phyloP scores from a whole-genome alignment of 2,888 invertebrate species.

The Mythimna impura region DNA sequence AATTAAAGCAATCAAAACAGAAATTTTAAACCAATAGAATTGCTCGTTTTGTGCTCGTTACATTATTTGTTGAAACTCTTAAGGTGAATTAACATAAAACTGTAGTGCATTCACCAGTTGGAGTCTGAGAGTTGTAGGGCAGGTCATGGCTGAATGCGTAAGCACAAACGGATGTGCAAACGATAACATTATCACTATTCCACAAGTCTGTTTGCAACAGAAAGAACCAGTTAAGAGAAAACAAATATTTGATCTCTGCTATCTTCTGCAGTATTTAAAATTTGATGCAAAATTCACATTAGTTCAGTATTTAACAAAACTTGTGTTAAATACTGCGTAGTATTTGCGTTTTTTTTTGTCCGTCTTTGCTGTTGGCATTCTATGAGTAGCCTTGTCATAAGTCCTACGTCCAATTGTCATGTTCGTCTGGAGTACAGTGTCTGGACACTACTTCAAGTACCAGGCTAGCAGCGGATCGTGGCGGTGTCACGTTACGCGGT shows the following conservation, averaged over 20 bases:
- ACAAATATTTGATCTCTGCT: conserved; percentile 67
- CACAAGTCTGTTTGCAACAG: conserved; percentile 69
- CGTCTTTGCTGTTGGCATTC: conserved; percentile 38
- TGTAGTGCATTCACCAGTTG: conserved; percentile 79
- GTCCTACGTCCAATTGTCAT: conserved; percentile 66
- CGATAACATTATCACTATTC: conserved; percentile 84
- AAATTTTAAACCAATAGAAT: conserved; percentile 7
- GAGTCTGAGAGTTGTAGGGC: conserved; percentile 83
- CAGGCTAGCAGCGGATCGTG: conserved; percentile 87
- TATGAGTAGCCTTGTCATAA: conserved; percentile 60
- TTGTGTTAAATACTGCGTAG: conserved; percentile 18
- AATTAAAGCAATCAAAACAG: conserved; percentile 15
- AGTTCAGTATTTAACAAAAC: conserved; percentile 1
- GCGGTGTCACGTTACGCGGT: conserved; percentile 90
- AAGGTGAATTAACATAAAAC: conserved; percentile 75
- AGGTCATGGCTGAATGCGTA: conserved; percentile 88
- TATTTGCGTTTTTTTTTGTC: conserved; percentile 22
- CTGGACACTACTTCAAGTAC: conserved; percentile 81
- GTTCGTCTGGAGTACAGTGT: conserved; percentile 76
- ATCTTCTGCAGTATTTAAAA: conserved; percentile 47
- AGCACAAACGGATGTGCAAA: conserved; percentile 86
- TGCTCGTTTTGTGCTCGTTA: conserved; percentile 20
- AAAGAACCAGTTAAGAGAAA: conserved; percentile 65
- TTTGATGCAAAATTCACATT: conserved; percentile 14
- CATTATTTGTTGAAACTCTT: conserved; percentile 53